Evolutionary conservation across 2,888 invertebrate genomes (phyloP).

Genomic region (Agrochola lota): DNA sequence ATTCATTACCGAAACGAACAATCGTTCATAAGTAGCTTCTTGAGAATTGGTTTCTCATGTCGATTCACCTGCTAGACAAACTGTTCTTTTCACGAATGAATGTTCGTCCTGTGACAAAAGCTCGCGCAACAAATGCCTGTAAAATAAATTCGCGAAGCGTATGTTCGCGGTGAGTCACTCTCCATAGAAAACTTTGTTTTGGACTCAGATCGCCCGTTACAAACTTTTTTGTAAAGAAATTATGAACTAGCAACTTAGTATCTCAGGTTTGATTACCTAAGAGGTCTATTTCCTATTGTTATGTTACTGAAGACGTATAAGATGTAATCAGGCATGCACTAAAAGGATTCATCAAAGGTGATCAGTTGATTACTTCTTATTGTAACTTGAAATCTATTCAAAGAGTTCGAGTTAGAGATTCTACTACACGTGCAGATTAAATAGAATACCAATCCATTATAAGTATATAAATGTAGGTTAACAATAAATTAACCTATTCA

Average conservation of each 20-base stretch:
- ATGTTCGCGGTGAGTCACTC: no score
- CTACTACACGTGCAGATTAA: background rate
- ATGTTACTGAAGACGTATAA: background rate
- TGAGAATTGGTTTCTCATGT: no score
- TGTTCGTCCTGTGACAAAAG: no score
- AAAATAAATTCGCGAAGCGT: no score
- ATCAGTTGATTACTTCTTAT: slow-evolving; percentile 22
- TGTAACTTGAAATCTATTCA: slow-evolving; percentile 5
- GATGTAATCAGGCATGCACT: background rate
- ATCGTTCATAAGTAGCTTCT: no score
- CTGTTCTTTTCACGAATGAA: no score
- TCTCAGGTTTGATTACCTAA: background rate
- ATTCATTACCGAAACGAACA: no score
- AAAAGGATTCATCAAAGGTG: slow-evolving; percentile 6
- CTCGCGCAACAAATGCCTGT: no score
- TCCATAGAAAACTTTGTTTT: background rate
- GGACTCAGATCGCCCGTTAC: background rate
- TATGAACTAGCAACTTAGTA: background rate
- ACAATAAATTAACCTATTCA: no score
- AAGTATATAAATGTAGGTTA: no score
- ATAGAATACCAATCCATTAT: background rate
- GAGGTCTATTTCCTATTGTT: background rate
- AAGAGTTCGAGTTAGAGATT: no score
- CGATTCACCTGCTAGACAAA: no score
- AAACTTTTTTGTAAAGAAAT: background rate